Evolutionary conservation across 37 sponge, comb jelly and placozoan species (phyloP).

Genomic region (Axinella damicornis): DNA sequence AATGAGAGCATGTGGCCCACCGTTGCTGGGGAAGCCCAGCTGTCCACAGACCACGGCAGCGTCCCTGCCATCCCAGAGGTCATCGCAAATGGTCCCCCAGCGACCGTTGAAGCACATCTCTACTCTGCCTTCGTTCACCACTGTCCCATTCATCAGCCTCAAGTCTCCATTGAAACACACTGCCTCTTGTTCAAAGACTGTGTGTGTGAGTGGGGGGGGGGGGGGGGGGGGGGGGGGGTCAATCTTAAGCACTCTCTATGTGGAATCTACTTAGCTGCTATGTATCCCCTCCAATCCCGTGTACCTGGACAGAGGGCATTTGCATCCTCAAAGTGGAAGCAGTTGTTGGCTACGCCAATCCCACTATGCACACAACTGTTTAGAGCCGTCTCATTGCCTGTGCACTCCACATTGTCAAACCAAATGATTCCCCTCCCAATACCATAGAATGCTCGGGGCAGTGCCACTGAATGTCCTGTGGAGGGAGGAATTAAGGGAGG

Average conservation of each 20-base stretch:
- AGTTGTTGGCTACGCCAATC: neutral
- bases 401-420: slow-evolving; percentile 25
- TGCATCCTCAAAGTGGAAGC: slow-evolving; percentile 43
- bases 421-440: slow-evolving; percentile 22
- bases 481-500: no score
- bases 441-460: slow-evolving; percentile 40
- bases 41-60: slow-evolving; percentile 48
- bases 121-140: slow-evolving; percentile 40
- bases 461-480: no score
- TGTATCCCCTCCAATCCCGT: neutral
- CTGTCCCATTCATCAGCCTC: slow-evolving; percentile 21
- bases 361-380: neutral
- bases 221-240: no score
- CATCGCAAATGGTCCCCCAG: slow-evolving; percentile 53
- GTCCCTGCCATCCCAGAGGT: slow-evolving; percentile 6
- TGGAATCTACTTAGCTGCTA: no score
- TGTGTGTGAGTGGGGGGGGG: no score
- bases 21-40: slow-evolving; percentile 16
- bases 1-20: neutral
- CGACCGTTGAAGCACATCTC: slow-evolving; percentile 27
- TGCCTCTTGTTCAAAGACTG: no score
- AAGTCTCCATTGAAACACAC: slow-evolving; percentile 30
- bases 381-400: slow-evolving; percentile 30
- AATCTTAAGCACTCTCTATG: no score
- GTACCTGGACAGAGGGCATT: slow-evolving; percentile 21